Percentiles rank a stretch among this genome's conserved stretches.
Evolutionary conservation across 2,797 vertebrate genomes (phyloP).

Genomic region (Eulemur mongoz): DNA sequence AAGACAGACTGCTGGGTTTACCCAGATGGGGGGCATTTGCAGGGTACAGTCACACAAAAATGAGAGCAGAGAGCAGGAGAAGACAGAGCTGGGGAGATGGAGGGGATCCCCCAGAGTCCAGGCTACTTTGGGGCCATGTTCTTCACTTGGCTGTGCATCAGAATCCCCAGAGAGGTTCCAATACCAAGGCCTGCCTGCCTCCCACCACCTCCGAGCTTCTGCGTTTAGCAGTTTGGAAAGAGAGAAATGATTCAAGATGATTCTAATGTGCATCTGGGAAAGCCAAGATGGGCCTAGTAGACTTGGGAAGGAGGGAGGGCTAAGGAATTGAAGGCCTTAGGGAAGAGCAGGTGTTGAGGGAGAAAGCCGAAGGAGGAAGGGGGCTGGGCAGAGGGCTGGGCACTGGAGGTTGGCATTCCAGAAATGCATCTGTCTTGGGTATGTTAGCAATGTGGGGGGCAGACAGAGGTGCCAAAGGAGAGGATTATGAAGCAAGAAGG

Average conservation of each 20-base stretch:
- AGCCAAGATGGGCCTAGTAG: neutral
- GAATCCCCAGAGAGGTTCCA: neutral
- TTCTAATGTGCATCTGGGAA: neutral
- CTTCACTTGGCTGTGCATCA: neutral
- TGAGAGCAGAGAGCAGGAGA: neutral
- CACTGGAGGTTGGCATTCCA: neutral
- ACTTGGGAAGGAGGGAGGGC: neutral
- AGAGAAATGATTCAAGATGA: neutral
- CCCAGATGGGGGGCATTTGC: neutral
- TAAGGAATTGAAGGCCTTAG: neutral
- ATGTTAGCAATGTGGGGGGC: neutral
- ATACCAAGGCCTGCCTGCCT: neutral
- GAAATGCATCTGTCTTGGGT: neutral
- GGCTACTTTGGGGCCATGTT: neutral
- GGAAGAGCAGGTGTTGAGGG: neutral
- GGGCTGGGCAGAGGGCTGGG: neutral
- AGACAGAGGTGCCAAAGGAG: neutral
- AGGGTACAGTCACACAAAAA: accelerated
- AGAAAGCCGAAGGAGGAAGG: neutral
- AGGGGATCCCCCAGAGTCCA: neutral
- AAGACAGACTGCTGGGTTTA: neutral
- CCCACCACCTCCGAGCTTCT: neutral
- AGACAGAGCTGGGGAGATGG: neutral
- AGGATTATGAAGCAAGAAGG: neutral
- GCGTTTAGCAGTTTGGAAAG: neutral